Evolutionary conservation across 2,113 vertebrate species (phyloP).

Genomic region (Pholis gunnellus): DNA sequence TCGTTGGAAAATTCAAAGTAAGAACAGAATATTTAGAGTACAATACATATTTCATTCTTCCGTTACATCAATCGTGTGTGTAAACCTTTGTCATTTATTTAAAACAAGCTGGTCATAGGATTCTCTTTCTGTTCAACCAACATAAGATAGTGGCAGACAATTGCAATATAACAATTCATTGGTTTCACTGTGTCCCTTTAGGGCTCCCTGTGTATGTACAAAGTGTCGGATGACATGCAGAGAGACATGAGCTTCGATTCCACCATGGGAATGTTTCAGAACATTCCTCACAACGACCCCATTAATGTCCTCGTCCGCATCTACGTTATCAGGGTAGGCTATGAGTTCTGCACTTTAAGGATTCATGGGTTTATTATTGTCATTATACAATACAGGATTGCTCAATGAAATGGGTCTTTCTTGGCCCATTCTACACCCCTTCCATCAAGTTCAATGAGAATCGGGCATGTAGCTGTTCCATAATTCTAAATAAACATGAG

Average conservation of each 20-base stretch:
- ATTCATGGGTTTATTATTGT: background rate
- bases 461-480: no score
- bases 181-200: conserved; percentile 53
- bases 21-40: conserved; percentile 27
- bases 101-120: background rate
- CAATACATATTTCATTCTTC: background rate
- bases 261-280: conserved; percentile 96
- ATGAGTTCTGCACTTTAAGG: background rate
- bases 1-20: conserved; percentile 96
- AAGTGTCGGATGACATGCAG: conserved; percentile 90
- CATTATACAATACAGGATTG: background rate
- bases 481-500: no score
- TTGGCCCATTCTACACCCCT: no score
- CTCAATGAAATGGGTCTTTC: background rate
- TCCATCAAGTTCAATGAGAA: no score
- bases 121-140: background rate
- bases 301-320: conserved; percentile 93
- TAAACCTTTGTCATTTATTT: background rate
- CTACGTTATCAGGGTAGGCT: conserved; percentile 92
- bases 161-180: background rate
- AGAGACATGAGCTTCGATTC: conserved; percentile 91
- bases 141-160: background rate
- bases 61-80: background rate
- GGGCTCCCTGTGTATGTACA: conserved; percentile 97
- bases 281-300: conserved; percentile 96